Base-by-base conservation (phyloP, 1,140 invertebrate genomes). In the Pogonus chalceus region DNA sequence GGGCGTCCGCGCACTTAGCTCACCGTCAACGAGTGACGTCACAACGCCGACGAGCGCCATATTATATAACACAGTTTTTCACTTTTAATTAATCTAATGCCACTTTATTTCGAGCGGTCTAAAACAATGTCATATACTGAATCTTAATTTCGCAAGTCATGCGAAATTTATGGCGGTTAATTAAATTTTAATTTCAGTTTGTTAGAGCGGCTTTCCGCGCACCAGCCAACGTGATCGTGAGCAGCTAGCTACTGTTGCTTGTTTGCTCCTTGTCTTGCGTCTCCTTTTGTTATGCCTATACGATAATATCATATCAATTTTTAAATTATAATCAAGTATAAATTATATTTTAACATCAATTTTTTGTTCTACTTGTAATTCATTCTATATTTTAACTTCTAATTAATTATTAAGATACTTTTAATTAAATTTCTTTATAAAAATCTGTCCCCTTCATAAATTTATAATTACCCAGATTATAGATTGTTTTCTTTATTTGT, bases 81-180 rank as follows among this genome's bases (percentile, higher is more conserved):
- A 63, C 63, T 65, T 63, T 63, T 65, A 65, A 65, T 65, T 65
- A 65, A 65, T 65, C 61, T 58, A 58, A 62, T 60, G 56, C 58
- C 57, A 60, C 56, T 63, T 63, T 62, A 61, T 60, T 43, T 57
- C 60, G 56, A 62, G 58, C 58, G 57, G 58, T 54, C 60, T 57
- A 59, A 37, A 59, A 60, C 62, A 64, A 64, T 64, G 62, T 60
- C 62, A 60, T 61, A 60, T 56, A 63, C 60, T 63, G 62, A 63
- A 62, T 62, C 62, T 62, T 64, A 62, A 62, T 64, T 62, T 61
- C 55, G 56, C 60, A 51, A 60, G 57, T 59, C 58, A 49, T 43
- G 51, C 56, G 50, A 60, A 65, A 65, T 65, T 65, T 65, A 65
- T 63, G 56, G 53, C 51, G 59, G 60, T 63, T 65, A 63, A 65